Conservation (phyloP, 2,888 invertebrate species). For the Drosophila pseudotakahashii region DNA sequence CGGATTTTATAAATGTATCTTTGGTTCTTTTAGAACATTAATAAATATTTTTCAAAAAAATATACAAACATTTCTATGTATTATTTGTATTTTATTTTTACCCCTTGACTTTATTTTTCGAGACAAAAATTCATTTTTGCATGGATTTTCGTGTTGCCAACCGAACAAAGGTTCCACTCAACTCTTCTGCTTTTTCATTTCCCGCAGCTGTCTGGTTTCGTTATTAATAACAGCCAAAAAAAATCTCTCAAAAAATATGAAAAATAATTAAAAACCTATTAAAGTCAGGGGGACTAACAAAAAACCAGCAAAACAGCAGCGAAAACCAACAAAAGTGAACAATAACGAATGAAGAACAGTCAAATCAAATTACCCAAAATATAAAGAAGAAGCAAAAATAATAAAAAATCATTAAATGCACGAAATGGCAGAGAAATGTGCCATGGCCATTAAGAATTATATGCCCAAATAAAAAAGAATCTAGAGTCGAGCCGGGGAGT, state of each 20-base stretch:
- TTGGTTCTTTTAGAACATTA: neutral
- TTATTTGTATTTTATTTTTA: neutral
- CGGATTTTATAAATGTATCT: neutral
- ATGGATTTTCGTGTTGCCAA: conserved; percentile 35
- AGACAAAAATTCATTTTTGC: conserved; percentile 24
- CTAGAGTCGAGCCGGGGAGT: conserved; percentile 50
- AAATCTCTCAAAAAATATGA: conserved; percentile 48
- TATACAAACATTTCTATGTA: neutral
- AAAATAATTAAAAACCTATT: conserved; percentile 71
- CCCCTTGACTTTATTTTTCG: conserved; percentile 20
- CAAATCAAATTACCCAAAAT: conserved; percentile 74
- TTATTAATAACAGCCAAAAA: conserved; percentile 31
- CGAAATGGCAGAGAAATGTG: conserved; percentile 79
- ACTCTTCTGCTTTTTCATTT: conserved; percentile 42
- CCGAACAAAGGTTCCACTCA: conserved; percentile 45
- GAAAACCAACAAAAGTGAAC: conserved; percentile 36
- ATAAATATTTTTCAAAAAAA: neutral
- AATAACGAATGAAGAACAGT: conserved; percentile 59
- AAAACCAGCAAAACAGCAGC: conserved; percentile 7
- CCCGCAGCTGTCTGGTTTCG: conserved; percentile 59
- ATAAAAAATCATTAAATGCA: conserved; percentile 76
- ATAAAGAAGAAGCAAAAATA: conserved; percentile 54
- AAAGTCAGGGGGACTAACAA: conserved; percentile 58
- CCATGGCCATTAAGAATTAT: conserved; percentile 76
- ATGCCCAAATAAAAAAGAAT: conserved; percentile 42